phyloP scores from a whole-genome alignment of 2,888 invertebrate genomes.

The Malthinus seriepunctatus region DNA sequence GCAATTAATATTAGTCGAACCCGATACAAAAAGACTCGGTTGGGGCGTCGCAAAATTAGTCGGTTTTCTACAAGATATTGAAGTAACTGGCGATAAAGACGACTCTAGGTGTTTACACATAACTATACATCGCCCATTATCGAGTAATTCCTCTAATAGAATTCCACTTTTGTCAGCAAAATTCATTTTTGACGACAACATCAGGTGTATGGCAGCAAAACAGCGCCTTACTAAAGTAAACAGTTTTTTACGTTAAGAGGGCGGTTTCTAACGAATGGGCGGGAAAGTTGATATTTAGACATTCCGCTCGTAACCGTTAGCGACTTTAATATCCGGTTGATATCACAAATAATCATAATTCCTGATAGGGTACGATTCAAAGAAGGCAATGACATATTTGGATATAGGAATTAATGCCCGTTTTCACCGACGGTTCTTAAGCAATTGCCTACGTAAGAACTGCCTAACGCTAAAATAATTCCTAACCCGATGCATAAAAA shows the following conservation, averaged over 20 bases:
- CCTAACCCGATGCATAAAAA: too few species aligned
- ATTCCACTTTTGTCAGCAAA: constrained; percentile 85
- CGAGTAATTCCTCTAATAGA: constrained; percentile 54
- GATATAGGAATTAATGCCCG: too few species aligned
- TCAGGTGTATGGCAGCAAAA: constrained; percentile 98
- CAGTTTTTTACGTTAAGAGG: too few species aligned
- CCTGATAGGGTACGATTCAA: too few species aligned
- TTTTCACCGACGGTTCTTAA: too few species aligned
- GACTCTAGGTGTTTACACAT: constrained; percentile 95
- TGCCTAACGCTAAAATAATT: too few species aligned
- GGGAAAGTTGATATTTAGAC: too few species aligned
- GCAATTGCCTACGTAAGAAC: too few species aligned
- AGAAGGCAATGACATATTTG: too few species aligned
- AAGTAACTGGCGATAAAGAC: constrained; percentile 93
- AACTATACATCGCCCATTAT: constrained; percentile 82
- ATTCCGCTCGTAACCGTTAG: too few species aligned
- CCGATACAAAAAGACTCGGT: constrained; percentile 90
- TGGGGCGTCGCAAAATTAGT: constrained; percentile 98
- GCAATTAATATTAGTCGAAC: constrained; percentile 96
- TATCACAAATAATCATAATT: too few species aligned
- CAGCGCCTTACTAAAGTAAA: constrained; percentile 79
- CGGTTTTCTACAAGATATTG: constrained; percentile 93
- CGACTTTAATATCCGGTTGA: too few species aligned
- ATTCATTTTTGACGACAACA: constrained; percentile 98
- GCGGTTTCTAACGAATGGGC: background rate